Evolutionary conservation across 2,888 invertebrate species (phyloP), one percentile per base, ranked within the genome.

Genomic region (Anthophora plumipes): DNA sequence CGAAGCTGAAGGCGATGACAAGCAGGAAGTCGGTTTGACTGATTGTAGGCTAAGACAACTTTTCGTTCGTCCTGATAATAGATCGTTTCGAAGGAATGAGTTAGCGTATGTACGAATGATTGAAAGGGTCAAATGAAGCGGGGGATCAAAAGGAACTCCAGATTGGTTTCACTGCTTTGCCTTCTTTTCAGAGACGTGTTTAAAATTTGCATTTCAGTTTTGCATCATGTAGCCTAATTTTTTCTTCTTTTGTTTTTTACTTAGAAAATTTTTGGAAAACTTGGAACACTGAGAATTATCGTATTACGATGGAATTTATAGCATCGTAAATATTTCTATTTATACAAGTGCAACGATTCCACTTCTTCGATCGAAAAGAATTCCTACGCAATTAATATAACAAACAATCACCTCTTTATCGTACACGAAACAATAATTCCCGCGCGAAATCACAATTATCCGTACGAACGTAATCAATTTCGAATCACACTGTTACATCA

Each of bases 41-140:
- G 63, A 78, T 77, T 31, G 78, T 25, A 11, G 43, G 12, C 7
- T 59, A 17, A n/a, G 39, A 31, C 46, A 20, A 59, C 57, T 59
- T 59, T 59, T 39, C 75, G 66, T 25, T 37, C n/a, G 50, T 9
- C 64, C 39, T 4, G 43, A 37, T 60, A 66, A 75, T 59, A 41
- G 66, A 66, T 77, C 75, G 52, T 8, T 64, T 50, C 31, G 59
- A 14, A 43, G 50, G 63, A 77, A 74, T 57, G 57, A 74, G 57
- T 74, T 48, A 25, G 46, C 60, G 61, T 57, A 48, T 37, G 22
- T 25, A 25, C 31, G 59, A n/a, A 67, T 37, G 76, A 77, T 77
- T 64, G 76, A 64, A 77, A 77, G 43, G 64, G 50, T 63, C 17
- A 48, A 50, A 50, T 57, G 57, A 50, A 57, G 43, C n/a, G 22